These are phyloP conservation scores for Penaeus japonicus DNA, from an alignment of 1,140 invertebrate genomes.

Conservation along the genomic window DNA sequence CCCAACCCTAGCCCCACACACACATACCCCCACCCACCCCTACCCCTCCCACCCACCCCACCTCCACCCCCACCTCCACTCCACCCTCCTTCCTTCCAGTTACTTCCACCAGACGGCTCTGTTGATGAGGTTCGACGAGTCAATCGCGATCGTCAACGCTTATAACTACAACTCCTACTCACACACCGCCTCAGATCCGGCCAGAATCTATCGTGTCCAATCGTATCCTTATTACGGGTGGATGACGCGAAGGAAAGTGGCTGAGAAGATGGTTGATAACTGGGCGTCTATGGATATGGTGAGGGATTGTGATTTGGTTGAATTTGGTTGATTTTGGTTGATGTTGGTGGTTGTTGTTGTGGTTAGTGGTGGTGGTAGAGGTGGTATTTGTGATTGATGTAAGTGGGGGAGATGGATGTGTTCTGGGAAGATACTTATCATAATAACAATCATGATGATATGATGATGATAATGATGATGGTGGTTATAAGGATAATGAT, in stretches of 20 bases:
- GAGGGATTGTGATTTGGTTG: no score
- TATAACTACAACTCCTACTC: conserved; percentile 57
- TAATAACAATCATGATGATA: no score
- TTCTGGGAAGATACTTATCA: no score
- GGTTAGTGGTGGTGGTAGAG: no score
- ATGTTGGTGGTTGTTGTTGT: no score
- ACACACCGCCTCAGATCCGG: conserved; percentile 54
- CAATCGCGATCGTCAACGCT: conserved; percentile 51
- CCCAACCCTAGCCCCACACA: neutral
- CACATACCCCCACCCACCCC: neutral
- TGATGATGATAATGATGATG: no score
- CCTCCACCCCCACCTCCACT: neutral
- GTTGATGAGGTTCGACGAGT: conserved; percentile 41
- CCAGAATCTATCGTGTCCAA: conserved; percentile 44
- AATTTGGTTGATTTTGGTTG: no score
- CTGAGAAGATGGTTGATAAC: conserved; percentile 25
- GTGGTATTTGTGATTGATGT: no score
- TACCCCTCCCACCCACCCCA: neutral
- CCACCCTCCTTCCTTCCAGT: neutral
- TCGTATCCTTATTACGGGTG: conserved; percentile 58
- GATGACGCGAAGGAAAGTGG: conserved; percentile 49
- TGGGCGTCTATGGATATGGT: conserved; percentile 46
- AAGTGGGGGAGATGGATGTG: no score
- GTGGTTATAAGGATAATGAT: no score
- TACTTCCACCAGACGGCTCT: conserved; percentile 56